Conservation (phyloP, 1,140 invertebrate genomes). For the Pseudomyrmex flavicornis region DNA sequence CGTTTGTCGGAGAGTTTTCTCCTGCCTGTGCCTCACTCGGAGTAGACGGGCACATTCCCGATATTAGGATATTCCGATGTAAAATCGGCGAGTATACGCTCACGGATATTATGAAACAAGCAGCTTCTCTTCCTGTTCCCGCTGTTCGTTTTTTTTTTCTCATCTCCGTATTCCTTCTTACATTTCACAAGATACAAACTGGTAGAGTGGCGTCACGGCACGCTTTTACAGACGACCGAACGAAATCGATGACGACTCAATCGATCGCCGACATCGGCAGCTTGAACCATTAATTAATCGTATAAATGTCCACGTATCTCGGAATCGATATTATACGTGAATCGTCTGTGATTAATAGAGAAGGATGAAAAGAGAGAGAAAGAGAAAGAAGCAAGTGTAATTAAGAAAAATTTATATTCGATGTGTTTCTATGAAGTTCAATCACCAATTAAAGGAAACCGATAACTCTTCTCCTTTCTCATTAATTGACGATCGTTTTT, state of each 20-base stretch:
- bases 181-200: conserved; percentile 14
- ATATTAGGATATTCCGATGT: conserved; percentile 38
- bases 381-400: too few relatives aligned
- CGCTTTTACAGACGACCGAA: conserved; percentile 23
- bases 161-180: background rate
- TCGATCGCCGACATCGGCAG: conserved; percentile 22
- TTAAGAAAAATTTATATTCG: too few relatives aligned
- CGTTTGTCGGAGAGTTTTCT: conserved; percentile 29
- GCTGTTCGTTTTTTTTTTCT: background rate
- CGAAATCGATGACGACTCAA: background rate
- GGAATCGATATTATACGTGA: background rate
- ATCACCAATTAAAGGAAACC: conserved; percentile 30
- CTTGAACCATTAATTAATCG: conserved; percentile 44
- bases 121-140: background rate
- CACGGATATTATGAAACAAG: background rate
- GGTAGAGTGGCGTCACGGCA: conserved; percentile 2
- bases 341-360: conserved; percentile 32
- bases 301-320: background rate
- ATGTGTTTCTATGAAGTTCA: background rate
- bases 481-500: conserved; percentile 17
- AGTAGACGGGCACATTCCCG: background rate
- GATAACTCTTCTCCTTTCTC: conserved; percentile 8
- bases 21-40: background rate
- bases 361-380: too few relatives aligned
- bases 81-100: conserved; percentile 7